Evolutionary conservation across 2,888 invertebrate species (phyloP), one percentile per base, ranked within the genome.

Genomic region (Drosophila limbata): DNA sequence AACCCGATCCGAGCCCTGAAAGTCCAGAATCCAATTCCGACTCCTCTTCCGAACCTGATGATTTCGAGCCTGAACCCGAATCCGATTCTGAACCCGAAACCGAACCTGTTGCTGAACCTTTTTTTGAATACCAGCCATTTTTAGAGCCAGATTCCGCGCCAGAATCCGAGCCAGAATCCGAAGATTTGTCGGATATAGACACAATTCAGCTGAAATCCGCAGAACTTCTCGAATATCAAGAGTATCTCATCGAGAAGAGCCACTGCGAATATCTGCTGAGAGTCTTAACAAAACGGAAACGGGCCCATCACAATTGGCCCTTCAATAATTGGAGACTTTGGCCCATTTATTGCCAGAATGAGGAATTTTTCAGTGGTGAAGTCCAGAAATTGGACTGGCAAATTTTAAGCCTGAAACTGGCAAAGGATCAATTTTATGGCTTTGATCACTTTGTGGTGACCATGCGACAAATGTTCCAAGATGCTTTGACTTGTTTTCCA

Each of bases 401-500:
- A 2, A 42, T 40, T 13, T 5, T 53, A 6, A 47, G 37, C 1
- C 51, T 61, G 3, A 47, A 21, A 0, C 15, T 80, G 8, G 61
- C 64, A 0, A 6, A 15, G 1, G 21, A 72, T 19, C 17, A 55
- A 0, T 66, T 69, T 1, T 15, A 62, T 0, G 44, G 3, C 0
- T 40, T 84, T 0, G 66, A 80, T 0, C 15, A n/a, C 0, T 84
- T 80, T 6, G 45, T 69, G 3, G 4, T 1, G 2, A 39, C 17
- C 3, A 9, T 80, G 6, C 33, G 59, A 0, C 19, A 11, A 1
- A 80, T 80, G 80, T 67, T 77, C 17, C 59, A 51, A 1, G 73
- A 73, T n/a, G 69, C 73, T 0, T 44, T 69, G 31, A 8, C 8
- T 5, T 63, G 69, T 15, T 75, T 73, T 17, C 50, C 59, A 0